Percentiles rank a stretch among this genome's conserved stretches.
Conservation (phyloP, 1,140 invertebrate genomes). For the Potamilus streckersoni region DNA sequence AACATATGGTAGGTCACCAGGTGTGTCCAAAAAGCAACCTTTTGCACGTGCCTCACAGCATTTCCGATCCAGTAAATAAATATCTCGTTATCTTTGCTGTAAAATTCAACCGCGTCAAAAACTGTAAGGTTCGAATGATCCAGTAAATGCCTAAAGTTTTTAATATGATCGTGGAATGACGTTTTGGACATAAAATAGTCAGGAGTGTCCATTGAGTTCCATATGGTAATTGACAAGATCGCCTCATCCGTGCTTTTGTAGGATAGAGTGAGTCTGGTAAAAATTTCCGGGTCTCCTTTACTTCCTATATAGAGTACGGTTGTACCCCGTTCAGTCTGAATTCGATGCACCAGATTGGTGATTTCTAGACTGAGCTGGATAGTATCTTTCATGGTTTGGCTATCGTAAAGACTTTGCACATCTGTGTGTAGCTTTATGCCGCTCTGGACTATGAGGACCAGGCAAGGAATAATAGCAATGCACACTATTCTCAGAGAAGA, state of each 20-base stretch:
- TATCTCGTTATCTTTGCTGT: conserved; percentile 30
- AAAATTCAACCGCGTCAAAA: conserved; percentile 37
- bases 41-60: conserved; percentile 21
- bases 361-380: conserved; percentile 34
- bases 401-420: neutral
- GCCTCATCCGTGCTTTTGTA: conserved; percentile 30
- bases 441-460: too few species aligned
- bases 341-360: conserved; percentile 38
- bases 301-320: conserved; percentile 44
- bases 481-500: too few species aligned
- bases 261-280: conserved; percentile 7
- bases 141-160: conserved; percentile 8
- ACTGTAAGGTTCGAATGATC: conserved; percentile 26
- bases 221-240: conserved; percentile 1
- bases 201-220: neutral
- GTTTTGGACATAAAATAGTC: neutral
- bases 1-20: conserved; percentile 46
- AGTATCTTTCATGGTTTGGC: neutral
- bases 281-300: conserved; percentile 5
- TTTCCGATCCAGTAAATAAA: conserved; percentile 35
- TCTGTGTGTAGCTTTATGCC: too few species aligned
- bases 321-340: conserved; percentile 50
- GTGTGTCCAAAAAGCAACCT: conserved; percentile 31
- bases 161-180: conserved; percentile 25
- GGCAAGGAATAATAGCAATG: too few species aligned